Evolutionary conservation across 2,888 invertebrate genomes (phyloP), one percentile per base, ranked within the genome.

Genomic region (Scaptodrosophila latifasciaeformis): DNA sequence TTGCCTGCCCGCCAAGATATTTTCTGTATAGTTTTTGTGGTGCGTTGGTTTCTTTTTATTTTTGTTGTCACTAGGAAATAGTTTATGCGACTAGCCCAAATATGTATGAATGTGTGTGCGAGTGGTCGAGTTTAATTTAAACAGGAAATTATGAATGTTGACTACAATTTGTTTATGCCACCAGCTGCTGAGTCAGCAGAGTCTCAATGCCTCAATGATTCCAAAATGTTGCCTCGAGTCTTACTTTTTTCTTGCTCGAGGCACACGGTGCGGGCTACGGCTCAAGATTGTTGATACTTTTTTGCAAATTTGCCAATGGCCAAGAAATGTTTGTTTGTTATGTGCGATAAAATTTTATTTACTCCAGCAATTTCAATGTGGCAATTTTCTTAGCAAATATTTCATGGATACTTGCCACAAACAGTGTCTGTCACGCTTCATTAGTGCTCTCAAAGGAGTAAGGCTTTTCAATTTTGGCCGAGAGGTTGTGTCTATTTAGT

Each of bases 131-230:
- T 76, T 72, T 76, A 72, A 72, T 79, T 72, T 71, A 72, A 72
- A 79, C 72, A 72, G 72, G 72, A 72, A 79, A 72, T 72, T 72
- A 72, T 72, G 72, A 72, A 72, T 72, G 72, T 72, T 72, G 72
- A 79, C 76, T 76, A 80, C 72, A 72, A 79, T 72, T 74, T 74
- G 74, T 79, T 79, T 77, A 72, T 79, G 80, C 74, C n/a, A n/a
- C n/a, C n/a, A 74, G 74, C 74, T 74, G 74, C 70, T 76, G 77
- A 76, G 58, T 72, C 77, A 65, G 55, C n/a, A n/a, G n/a, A n/a
- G n/a, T n/a, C n/a, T n/a, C n/a, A n/a, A 58, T 46, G 19, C 12
- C 54, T 54, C 48, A 44, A 13, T 45, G 9, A 35, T 27, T 15
- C 10, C 10, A n/a, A n/a, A n/a, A n/a, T n/a, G n/a, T n/a, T n/a